phyloP scores from a whole-genome alignment of 1,140 invertebrate species.

The Kradibia gibbosae region DNA sequence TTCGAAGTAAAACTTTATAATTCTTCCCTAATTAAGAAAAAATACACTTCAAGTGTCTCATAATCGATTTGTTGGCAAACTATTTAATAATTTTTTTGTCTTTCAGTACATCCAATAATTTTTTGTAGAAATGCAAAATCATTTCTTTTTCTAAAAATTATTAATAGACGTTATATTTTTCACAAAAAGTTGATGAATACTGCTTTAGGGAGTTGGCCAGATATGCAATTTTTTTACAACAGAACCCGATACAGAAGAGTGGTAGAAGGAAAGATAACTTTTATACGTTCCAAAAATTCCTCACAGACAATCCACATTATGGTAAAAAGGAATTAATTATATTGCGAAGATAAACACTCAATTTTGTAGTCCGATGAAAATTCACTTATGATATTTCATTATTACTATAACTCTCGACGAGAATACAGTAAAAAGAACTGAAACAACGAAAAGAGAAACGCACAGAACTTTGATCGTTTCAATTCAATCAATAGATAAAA shows the following conservation, averaged over 20 bases:
- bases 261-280: conserved; percentile 16
- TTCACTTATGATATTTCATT: conserved; percentile 33
- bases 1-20: background rate
- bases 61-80: background rate
- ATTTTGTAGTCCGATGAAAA: conserved; percentile 20
- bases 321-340: conserved; percentile 51
- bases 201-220: conserved; percentile 74
- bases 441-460: conserved; percentile 65
- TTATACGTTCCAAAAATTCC: conserved; percentile 45
- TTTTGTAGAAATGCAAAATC: background rate
- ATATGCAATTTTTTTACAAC: conserved; percentile 54
- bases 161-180: conserved; percentile 1
- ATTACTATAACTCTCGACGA: conserved; percentile 59
- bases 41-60: background rate
- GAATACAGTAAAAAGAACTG: conserved; percentile 61
- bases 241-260: conserved; percentile 36
- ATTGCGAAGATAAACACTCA: conserved; percentile 33
- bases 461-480: conserved; percentile 73
- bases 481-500: conserved; percentile 68
- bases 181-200: conserved; percentile 56
- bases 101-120: background rate
- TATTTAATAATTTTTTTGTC: background rate
- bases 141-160: background rate
- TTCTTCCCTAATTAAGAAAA: background rate
- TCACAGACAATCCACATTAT: conserved; percentile 73